Evolutionary conservation across 2,113 vertebrate species (phyloP), one percentile per base, ranked within the genome.

Genomic region (Pitta sordida): DNA sequence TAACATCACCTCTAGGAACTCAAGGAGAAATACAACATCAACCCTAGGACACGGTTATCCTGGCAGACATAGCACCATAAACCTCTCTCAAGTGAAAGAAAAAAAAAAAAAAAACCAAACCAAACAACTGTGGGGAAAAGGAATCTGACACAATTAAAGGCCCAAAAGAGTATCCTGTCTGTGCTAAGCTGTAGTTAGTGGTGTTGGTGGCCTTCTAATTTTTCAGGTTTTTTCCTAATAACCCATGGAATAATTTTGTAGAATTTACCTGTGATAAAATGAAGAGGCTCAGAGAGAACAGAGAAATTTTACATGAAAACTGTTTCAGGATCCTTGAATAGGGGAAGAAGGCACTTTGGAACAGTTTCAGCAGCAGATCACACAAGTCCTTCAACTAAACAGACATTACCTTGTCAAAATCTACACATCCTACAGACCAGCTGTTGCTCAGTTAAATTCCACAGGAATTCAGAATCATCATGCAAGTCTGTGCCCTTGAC

Each of bases 1-100:
- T 97, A 97, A 97, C 96, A 97, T 98, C 98, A 98, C 97, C 97
- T 98, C 97, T 97, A 97, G 97, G 97, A 98, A 97, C 97, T 97
- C 77, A 16, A 80, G 95, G 75, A 97, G 96, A 96, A 98, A 98
- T 97, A 98, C 97, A 97, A 95, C 97, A 96, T 94, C 96, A 97
- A 73, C 93, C 95, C 94, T 90, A 96, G 97, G 94, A 97, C 91
- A 55, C n/a, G 37, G 93, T 70, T 97, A 93, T 95, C 95, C 95
- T 95, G 95, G 97, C 9, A 49, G 98, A 98, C 98, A 97, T 43
- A 94, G 96, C 88, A 97, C 91, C 96, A 98, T 98, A 98, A 98
- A 98, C 94, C 90, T 93, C 94, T 96, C 96, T 92, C 92, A 97
- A 97, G 96, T 48, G 62, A 56, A 83, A 41, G 85, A 93, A 94